Base-by-base conservation (phyloP, 2,113 vertebrate genomes). In the Donacobius atricapilla region DNA sequence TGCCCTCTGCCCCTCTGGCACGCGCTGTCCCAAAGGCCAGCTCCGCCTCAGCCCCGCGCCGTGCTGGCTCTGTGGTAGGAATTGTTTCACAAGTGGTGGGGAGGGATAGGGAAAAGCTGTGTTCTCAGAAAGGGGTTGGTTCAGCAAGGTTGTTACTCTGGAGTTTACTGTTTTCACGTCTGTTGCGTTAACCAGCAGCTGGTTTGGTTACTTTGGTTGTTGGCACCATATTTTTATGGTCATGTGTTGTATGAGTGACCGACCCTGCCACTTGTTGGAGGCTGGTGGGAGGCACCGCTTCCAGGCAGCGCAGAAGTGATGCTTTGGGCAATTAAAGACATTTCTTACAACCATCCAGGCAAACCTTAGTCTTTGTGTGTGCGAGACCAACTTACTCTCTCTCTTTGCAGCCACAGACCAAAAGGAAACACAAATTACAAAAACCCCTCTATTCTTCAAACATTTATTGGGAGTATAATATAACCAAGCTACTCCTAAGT, bases 261-360 rank as follows among this genome's bases (percentile, higher is more conserved):
- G 28, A 60, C 92, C 87, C 91, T 79, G 80, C 78, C 75, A n/a
- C 79, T 80, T 86, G 94, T 37, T 91, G 30, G 45, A 64, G 91
- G 86, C 63, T 44, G 82, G 83, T 63, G 89, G 90, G 90, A 76
- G 48, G 90, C 75, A 81, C 78, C 7, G 13, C 84, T 95, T 95
- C 68, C n/a, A 54, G 78, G 81, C 81, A 56, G 89, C 10, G 40
- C 89, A 65, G 89, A 91, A 92, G 66, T 65, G 94, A 93, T 72
- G 91, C 87, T 92, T 83, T 90, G 92, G 97, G 85, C 87, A 96
- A 95, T 97, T 96, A 96, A 97, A 97, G 91, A 89, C 60, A 61
- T 92, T 97, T 96, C 95, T 94, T 97, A 96, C 84, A 97, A 93
- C 78, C 69, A 42, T 63, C 33, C 81, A 50, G 84, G 50, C 71